Conservation (phyloP, 2,113 vertebrate species). For the Anarhynchus alexandrinus region DNA sequence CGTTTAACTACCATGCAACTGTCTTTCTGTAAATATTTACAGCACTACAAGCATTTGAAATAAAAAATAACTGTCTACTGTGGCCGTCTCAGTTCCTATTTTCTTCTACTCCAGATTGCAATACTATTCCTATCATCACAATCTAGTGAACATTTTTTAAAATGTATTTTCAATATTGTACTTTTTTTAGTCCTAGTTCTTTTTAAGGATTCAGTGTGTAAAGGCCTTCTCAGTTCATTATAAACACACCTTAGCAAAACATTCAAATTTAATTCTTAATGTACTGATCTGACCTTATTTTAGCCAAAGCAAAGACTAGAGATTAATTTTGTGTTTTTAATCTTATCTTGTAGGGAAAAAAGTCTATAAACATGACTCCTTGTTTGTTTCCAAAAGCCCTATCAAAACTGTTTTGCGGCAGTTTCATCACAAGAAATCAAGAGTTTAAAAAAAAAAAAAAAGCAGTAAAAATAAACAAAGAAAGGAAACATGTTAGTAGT, state of each 20-base stretch:
- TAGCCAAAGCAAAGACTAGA: background rate
- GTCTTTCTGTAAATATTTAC: background rate
- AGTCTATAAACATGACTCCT: background rate
- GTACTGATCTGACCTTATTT: background rate
- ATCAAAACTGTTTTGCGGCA: background rate
- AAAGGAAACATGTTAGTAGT: background rate
- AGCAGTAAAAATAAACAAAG: background rate
- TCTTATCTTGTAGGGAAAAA: background rate
- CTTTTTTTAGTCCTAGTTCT: background rate
- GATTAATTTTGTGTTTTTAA: background rate
- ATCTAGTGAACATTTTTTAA: background rate
- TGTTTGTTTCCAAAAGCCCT: background rate
- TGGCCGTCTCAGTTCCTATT: background rate
- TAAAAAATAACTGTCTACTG: background rate
- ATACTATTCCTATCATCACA: background rate
- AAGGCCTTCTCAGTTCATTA: background rate
- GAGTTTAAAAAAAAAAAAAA: background rate
- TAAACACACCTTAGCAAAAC: background rate
- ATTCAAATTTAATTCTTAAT: background rate
- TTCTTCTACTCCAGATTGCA: background rate
- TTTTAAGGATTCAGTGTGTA: background rate
- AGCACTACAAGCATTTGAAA: background rate
- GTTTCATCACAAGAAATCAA: background rate
- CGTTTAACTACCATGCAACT: background rate
- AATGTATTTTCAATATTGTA: background rate